Conservation (phyloP, 2,888 invertebrate genomes). For the Xanthorhoe spadicearia region DNA sequence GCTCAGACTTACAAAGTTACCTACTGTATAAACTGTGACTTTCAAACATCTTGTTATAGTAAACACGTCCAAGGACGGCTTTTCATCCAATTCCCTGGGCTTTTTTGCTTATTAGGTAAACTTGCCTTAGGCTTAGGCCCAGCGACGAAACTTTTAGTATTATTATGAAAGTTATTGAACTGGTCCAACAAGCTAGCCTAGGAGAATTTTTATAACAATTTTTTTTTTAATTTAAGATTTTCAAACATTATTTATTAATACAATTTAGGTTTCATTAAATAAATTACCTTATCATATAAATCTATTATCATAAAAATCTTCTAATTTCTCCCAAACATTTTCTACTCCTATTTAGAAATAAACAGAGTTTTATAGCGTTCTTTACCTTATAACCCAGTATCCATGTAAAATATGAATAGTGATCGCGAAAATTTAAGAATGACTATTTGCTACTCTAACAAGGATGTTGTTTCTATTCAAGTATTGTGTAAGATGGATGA, state of each 20-base stretch:
- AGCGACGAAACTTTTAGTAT: slow-evolving; percentile 18
- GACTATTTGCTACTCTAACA: too few species aligned
- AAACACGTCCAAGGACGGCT: slow-evolving; percentile 22
- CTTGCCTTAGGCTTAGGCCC: not conserved
- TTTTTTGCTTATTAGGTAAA: not conserved
- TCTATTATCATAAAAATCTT: too few species aligned
- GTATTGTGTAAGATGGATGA: not conserved
- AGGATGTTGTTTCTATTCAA: not conserved
- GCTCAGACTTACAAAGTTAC: slow-evolving; percentile 12
- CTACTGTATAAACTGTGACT: slow-evolving; percentile 10
- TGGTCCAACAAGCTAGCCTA: not conserved
- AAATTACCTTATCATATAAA: too few species aligned
- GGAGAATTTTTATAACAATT: not conserved
- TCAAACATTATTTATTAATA: too few species aligned
- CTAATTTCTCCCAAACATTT: too few species aligned
- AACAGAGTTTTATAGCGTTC: too few species aligned
- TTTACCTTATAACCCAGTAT: too few species aligned
- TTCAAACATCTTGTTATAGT: slow-evolving; percentile 21
- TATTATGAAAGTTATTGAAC: slow-evolving; percentile 21
- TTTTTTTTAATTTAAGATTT: too few species aligned
- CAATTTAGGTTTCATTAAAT: too few species aligned
- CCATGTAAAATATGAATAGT: too few species aligned
- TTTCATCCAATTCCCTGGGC: slow-evolving; percentile 7
- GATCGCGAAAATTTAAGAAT: too few species aligned
- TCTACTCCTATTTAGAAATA: too few species aligned